Base-by-base conservation (phyloP, 1,140 invertebrate species). In the Euura lappo region DNA sequence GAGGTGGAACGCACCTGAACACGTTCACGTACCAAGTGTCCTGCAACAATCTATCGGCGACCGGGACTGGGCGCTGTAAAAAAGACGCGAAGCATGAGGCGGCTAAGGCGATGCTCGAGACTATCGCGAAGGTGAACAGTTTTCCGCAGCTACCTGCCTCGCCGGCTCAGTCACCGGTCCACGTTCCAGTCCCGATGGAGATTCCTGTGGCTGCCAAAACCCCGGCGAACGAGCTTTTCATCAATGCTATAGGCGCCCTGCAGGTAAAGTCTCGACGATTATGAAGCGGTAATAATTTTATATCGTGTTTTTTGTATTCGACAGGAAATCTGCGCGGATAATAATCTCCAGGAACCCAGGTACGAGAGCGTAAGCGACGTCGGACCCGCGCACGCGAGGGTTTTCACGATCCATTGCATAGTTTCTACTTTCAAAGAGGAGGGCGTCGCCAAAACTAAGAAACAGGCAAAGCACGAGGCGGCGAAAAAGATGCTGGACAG, bases 11-110 rank as follows among this genome's bases (percentile, higher is more conserved):
- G 2, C 93, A 94, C 82, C 89, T 92, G 72, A 93, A 93, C 70
- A 89, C 89, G 45, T 95, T 94, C 81, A 91, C 91, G 5, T 94
- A 92, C 83, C 84, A 90, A 76, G 90, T 91, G 2, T 72, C 72
- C 3, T 89, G 86, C 66, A 81, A 85, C 66, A 84, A 84, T 5
- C 76, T 86, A 6, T 47, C 45, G 73, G 91, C 90, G 6, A 84
- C 77, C 71, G 92, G 91, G 10, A 83, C 83, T 11, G 91, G 92
- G 28, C 89, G 92, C 73, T 92, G 91, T 76, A 93, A 93, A 83
- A 92, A 93, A 83, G 92, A 92, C 84, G 92, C 92, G 0, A 93
- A 93, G 79, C 93, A 94, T 78, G 86, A 89, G 74, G 92, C 92
- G 68, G 92, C 93, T 2, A 89, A 89, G 76, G 86, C 87, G 65